Evolutionary conservation across 2,797 vertebrate species (phyloP).

Genomic region (Neosilurus hyrtlii): DNA sequence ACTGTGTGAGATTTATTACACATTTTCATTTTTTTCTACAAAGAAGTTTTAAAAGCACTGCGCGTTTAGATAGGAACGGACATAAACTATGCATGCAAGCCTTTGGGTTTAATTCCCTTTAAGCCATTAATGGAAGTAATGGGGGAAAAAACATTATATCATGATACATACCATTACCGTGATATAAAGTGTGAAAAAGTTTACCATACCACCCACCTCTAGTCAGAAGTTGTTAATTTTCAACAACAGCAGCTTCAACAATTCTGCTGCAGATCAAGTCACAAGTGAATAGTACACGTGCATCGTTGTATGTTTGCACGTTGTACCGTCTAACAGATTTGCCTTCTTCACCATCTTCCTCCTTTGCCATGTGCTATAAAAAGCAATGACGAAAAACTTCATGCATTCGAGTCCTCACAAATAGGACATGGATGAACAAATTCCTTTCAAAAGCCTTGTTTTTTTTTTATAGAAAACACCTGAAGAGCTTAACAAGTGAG

Average conservation of each 20-base stretch:
- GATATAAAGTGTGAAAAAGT: too few relatives aligned
- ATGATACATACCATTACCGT: too few relatives aligned
- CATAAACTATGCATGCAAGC: too few relatives aligned
- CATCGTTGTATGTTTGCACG: constrained; percentile 16
- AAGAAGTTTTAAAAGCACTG: too few relatives aligned
- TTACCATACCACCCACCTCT: too few relatives aligned
- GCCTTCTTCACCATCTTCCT: constrained; percentile 10
- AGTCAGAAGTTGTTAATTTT: not conserved
- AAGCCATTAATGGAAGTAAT: too few relatives aligned
- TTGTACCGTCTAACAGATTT: constrained; percentile 37
- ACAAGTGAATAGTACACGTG: not conserved
- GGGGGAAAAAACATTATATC: too few relatives aligned
- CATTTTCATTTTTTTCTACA: too few relatives aligned
- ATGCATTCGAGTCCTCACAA: constrained; percentile 48
- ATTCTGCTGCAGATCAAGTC: not conserved
- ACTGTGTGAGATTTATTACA: too few relatives aligned
- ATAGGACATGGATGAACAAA: constrained; percentile 54
- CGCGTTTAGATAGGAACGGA: too few relatives aligned
- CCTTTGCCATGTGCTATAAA: constrained; percentile 36
- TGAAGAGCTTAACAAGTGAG: constrained; percentile 30
- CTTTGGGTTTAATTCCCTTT: too few relatives aligned
- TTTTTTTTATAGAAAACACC: constrained; percentile 46
- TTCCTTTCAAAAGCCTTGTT: not conserved
- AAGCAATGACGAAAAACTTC: constrained; percentile 50
- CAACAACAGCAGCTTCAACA: not conserved